Evolutionary conservation across 30 jellyfish, hydroid and myxozoan genomes (phyloP).

Genomic region (Hydra vulgaris): DNA sequence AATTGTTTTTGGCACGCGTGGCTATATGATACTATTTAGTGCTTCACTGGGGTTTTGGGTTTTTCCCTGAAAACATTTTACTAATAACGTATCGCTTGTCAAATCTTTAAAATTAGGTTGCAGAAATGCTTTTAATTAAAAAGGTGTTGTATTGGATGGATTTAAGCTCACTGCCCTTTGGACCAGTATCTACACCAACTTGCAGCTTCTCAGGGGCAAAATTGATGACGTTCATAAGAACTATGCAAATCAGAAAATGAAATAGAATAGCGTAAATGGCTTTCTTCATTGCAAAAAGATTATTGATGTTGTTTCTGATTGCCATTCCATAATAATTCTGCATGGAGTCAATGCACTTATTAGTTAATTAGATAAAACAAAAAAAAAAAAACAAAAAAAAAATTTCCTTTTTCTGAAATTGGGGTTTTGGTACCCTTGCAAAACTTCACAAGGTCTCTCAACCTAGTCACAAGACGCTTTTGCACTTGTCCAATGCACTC

Average conservation of each 20-base stretch:
- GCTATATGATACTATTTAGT: neutral
- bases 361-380: no score
- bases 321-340: conserved; percentile 15
- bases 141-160: conserved; percentile 7
- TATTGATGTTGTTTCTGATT: neutral
- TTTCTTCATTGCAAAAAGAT: neutral
- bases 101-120: conserved; percentile 7
- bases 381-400: no score
- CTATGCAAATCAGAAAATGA: conserved; percentile 6
- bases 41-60: conserved; percentile 15
- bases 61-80: conserved; percentile 1
- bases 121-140: conserved; percentile 3
- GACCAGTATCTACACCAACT: conserved; percentile 7
- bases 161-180: neutral
- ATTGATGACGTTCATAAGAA: conserved; percentile 11
- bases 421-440: neutral
- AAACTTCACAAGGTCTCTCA: neutral
- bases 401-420: neutral
- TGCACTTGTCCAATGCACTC: neutral
- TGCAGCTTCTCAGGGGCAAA: conserved; percentile 1
- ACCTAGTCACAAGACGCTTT: neutral
- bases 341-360: conserved; percentile 10
- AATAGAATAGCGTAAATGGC: neutral
- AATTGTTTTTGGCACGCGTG: no score
- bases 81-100: neutral